Percentiles rank a stretch among this genome's conserved stretches.
phyloP scores from a whole-genome alignment of 2,888 invertebrate species.

The Neoascia interrupta region DNA sequence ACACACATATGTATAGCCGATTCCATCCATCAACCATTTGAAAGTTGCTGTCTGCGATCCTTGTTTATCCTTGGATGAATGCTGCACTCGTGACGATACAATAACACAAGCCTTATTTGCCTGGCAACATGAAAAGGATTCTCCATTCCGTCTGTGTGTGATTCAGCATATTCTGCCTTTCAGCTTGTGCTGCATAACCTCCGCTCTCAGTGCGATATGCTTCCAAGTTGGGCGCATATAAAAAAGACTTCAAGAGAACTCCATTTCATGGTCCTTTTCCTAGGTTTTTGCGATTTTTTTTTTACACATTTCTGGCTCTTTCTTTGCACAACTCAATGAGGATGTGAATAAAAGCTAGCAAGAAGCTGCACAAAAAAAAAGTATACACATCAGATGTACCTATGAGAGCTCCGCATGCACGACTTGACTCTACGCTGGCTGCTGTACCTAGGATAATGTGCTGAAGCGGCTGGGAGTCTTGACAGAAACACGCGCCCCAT shows the following conservation, averaged over 20 bases:
- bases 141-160: slow-evolving; percentile 13
- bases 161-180: slow-evolving; percentile 9
- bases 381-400: slow-evolving; percentile 5
- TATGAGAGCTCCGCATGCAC: slow-evolving; percentile 19
- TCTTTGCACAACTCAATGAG: slow-evolving; percentile 27
- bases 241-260: slow-evolving; percentile 38
- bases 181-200: slow-evolving; percentile 6
- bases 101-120: slow-evolving; percentile 12
- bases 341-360: slow-evolving; percentile 30
- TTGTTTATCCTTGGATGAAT: slow-evolving; percentile 21
- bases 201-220: too few relatives aligned
- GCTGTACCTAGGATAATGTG: slow-evolving; percentile 21
- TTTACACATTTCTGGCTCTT: not conserved
- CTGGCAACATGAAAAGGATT: slow-evolving; percentile 38
- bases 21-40: too few relatives aligned
- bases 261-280: slow-evolving; percentile 34
- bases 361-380: slow-evolving; percentile 26
- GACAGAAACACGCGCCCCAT: slow-evolving; percentile 37
- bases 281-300: not conserved
- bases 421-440: slow-evolving; percentile 17
- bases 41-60: too few relatives aligned
- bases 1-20: too few relatives aligned
- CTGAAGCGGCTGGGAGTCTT: slow-evolving; percentile 44
- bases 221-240: slow-evolving; percentile 20
- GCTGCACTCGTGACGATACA: slow-evolving; percentile 11